Percentiles rank a stretch among this genome's conserved stretches.
These are phyloP conservation scores for Alauda arvensis DNA, from an alignment of 2,797 vertebrate genomes.

Conservation along the genomic window DNA sequence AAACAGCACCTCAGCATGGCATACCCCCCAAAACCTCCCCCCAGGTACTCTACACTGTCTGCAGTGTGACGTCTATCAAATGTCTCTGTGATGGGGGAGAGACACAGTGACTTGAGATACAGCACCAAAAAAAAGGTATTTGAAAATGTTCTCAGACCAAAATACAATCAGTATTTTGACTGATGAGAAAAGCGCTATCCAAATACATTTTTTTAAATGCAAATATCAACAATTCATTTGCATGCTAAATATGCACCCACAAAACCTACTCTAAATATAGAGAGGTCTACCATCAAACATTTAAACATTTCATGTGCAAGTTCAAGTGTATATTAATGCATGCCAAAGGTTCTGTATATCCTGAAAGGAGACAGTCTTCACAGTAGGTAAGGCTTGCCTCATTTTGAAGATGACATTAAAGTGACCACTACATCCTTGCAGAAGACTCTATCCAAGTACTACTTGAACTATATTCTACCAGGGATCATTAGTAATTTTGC, in stretches of 20 bases:
- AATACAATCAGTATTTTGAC: background rate
- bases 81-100: fast-evolving
- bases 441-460: background rate
- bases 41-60: background rate
- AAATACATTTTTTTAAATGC: background rate
- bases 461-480: background rate
- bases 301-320: background rate
- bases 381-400: background rate
- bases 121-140: background rate
- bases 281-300: background rate
- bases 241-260: background rate
- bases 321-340: background rate
- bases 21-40: background rate
- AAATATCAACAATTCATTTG: background rate
- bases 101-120: background rate
- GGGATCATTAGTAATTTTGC: background rate
- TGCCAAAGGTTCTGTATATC: background rate
- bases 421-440: background rate
- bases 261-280: background rate
- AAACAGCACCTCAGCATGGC: background rate
- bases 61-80: background rate
- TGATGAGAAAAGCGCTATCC: background rate
- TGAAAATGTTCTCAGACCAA: background rate
- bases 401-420: background rate
- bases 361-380: background rate